Base-by-base conservation (phyloP, 2,113 vertebrate species). In the Sinocyclocheilus anophthalmus region DNA sequence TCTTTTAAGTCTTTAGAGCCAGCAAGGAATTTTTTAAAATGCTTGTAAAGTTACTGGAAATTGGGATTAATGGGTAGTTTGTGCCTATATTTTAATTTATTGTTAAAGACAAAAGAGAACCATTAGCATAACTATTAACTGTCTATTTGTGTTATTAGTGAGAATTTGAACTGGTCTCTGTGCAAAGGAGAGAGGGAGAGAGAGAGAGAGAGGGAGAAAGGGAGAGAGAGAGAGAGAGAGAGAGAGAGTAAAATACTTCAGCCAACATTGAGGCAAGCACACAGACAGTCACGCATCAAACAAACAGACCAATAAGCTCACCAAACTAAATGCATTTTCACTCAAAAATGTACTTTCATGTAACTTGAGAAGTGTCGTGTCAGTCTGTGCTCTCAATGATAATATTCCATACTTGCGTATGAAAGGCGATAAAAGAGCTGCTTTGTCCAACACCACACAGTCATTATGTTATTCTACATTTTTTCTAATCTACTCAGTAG, bases 271-370 rank as follows among this genome's bases (percentile, higher is more conserved):
- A 76, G n/a, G 45, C 14, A 76, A 76, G 22, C 75, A 76, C 24
- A 76, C n/a, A 76, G n/a, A 76, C 48, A 76, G 75, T 57, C 76
- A 78, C 50, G 33, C 48, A 22, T 78, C 50, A 59, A 59, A 78
- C 30, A 78, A 48, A 50, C 76, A 78, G 76, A 9, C 16, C 7
- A 1, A 59, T 78, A 55, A 59, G 50, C 30, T 78, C 76, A 78
- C 53, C 72, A 37, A 55, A 20, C 18, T 18, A 45, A 65, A 63
- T 65, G n/a, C 42, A 76, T 76, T 26, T 48, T 50, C n/a, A 48
- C 42, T 75, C 22, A 14, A n/a, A 75, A 75, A 26, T 48, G 3
- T 24, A 76, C 22, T 48, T 16, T 48, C 11, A 75, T 3, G 69
- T 42, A 72, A 72, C 18, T n/a, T 78, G 13, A 59, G 9, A 77